Base-by-base conservation (phyloP, 2,113 vertebrate genomes). In the Equus quagga region DNA sequence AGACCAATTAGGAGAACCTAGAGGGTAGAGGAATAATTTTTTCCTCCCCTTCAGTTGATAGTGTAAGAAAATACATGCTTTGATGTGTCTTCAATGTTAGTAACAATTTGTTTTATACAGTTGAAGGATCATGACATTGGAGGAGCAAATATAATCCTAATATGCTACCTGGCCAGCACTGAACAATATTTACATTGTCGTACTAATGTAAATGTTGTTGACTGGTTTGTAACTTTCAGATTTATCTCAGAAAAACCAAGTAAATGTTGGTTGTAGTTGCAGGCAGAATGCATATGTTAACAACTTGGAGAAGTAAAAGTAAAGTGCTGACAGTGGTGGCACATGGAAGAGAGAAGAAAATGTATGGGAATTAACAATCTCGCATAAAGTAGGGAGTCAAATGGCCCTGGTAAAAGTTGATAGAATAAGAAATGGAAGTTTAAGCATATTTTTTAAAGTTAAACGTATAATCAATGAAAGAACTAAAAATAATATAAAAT, bases 171-270 rank as follows among this genome's bases (percentile, higher is more conserved):
- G 51, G 6, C n/a, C 56, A 54, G 26, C 28, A 36, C 5, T 84
- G 72, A 21, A 80, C 13, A 7, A 17, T 73, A 70, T n/a, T 75
- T 89, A 60, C 8, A 46, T 36, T 56, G 2, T 46, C 17, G 65
- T 65, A 81, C 36, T 83, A 86, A 44, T 28, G 31, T 73, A 58
- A 67, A 49, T 54, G 9, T 15, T 80, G 28, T 67, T 84, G 56
- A 60, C 51, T 96, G 64, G n/a, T 54, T 72, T 96, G 58, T 58
- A 83, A 72, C 51, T 49, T 96, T 91, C 79, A 72, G 51, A 90
- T 70, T 84, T n/a, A 96, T 62, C 49, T 89, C 21, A 17, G 21
- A 80, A 72, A n/a, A 91, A 54, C 5, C 49, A 72, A 33, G 14
- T 23, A 75, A 67, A 54, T 26, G 21, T 87, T 79, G 28, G 46